phyloP scores from a whole-genome alignment of 2,797 vertebrate genomes.

The Anguilla obscura region DNA sequence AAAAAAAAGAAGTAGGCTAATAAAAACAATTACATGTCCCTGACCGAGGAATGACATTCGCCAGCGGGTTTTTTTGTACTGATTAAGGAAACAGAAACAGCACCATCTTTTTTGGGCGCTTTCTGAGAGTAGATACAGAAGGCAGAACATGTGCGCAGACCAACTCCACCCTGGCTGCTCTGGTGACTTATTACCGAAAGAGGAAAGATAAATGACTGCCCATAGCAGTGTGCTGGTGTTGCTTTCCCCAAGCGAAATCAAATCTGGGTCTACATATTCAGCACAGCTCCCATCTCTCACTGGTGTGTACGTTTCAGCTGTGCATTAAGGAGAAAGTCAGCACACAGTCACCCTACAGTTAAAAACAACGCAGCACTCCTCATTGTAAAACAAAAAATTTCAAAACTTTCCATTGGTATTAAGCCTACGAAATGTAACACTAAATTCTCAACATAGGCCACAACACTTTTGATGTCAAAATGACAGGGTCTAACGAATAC shows the following conservation, averaged over 20 bases:
- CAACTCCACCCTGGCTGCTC: background rate
- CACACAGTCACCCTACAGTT: background rate
- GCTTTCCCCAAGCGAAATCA: background rate
- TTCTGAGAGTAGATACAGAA: background rate
- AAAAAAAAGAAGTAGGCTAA: background rate
- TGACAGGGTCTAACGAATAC: background rate
- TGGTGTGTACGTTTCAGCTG: background rate
- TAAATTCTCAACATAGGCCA: background rate
- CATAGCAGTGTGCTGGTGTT: background rate
- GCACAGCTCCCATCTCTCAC: background rate
- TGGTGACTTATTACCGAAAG: background rate
- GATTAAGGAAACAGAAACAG: background rate
- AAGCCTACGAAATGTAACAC: background rate
- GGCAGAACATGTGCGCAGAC: background rate
- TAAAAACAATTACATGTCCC: background rate
- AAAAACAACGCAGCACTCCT: background rate
- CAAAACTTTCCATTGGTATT: background rate
- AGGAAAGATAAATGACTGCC: background rate
- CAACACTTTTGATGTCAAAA: background rate
- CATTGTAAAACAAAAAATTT: background rate
- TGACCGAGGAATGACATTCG: background rate
- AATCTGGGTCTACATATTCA: background rate
- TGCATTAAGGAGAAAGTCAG: background rate
- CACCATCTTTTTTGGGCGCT: background rate
- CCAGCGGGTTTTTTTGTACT: background rate